Base-by-base conservation (phyloP, 35 echinoderm and acorn worm species). In the Patiria miniata region DNA sequence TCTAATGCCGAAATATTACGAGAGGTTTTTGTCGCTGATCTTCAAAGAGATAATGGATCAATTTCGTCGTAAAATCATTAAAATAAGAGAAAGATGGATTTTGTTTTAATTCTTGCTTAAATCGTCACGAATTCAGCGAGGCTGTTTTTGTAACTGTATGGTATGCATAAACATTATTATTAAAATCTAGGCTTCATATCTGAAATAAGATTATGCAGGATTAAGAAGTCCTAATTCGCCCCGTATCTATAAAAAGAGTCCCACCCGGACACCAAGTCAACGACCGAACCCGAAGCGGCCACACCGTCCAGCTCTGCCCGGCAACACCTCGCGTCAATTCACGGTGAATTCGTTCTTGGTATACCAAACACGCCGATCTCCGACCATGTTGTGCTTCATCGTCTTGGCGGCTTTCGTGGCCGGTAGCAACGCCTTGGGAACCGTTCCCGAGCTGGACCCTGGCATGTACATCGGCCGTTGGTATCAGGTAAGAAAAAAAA, bases 401-500 rank as follows among this genome's bases (percentile, higher is more conserved):
- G 22, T 52, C 22, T 80, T 81, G 53, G 76, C 37, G 78, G 26
- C 28, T 39, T 39, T 57, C 19, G 32, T 81, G 14, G 30, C 26
- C 33, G 36, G 87, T 54, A 52, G 52, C 7, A 36, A 60, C 44
- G 87, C 78, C 32, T 80, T 89, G 56, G 68, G 77, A 9, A 94
- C 92, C 16, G 92, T 94, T 21, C 82, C 92, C 1, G 19, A 86
- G 38, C 82, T 94, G 19, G 50, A 78, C 28, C 33, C 82, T 14
- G 82, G 47, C 53, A 77, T 52, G 14, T 94, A 94, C 58, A 33
- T 94, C 53, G 92, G 92, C 5, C 79, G 87, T 37, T 94, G 92
- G 92, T 94, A 90, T 58, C 87, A 90, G 92, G 92, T 94, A 68
- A 93, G 61, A 30, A 26, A 60, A 4, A 58, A 6, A n/a, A 10